phyloP scores from a whole-genome alignment of 2,888 invertebrate species.

The Parasteatoda lunata region DNA sequence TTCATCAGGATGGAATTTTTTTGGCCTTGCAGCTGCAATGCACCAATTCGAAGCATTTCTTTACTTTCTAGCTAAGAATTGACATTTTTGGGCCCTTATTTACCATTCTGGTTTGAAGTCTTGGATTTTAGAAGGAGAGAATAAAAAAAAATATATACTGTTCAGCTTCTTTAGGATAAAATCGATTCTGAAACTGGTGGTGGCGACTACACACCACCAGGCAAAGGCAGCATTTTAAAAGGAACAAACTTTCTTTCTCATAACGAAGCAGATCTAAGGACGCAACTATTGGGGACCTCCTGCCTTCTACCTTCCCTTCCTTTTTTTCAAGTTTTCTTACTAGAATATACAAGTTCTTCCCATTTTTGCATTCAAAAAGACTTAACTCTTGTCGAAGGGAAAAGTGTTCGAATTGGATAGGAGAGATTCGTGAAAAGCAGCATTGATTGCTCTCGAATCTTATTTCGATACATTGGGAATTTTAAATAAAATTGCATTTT shows the following conservation, averaged over 20 bases:
- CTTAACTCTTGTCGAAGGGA: background rate
- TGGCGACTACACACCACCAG: slow-evolving; percentile 28
- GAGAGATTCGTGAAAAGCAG: background rate
- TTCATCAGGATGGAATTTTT: slow-evolving; percentile 64
- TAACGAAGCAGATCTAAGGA: slow-evolving; percentile 48
- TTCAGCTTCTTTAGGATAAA: slow-evolving; percentile 18
- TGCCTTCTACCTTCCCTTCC: slow-evolving; percentile 3
- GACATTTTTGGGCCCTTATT: slow-evolving; percentile 62
- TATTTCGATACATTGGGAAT: too few relatives aligned
- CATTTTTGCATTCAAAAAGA: slow-evolving; percentile 2
- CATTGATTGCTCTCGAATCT: background rate
- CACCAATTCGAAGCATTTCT: slow-evolving; percentile 57
- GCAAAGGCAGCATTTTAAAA: slow-evolving; percentile 56
- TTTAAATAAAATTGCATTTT: too few relatives aligned
- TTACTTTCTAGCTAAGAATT: slow-evolving; percentile 55
- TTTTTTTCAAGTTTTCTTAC: background rate
- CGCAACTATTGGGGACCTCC: slow-evolving; percentile 36
- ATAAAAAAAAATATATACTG: slow-evolving; percentile 4
- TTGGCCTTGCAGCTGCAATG: slow-evolving; percentile 61
- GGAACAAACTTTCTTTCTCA: slow-evolving; percentile 61
- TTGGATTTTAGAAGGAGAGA: slow-evolving; percentile 24
- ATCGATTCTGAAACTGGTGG: slow-evolving; percentile 50
- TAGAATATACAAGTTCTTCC: background rate
- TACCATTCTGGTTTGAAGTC: slow-evolving; percentile 57
- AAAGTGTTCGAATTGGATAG: background rate